Base-by-base conservation (phyloP, 1,140 invertebrate genomes). In the Procambarus clarkii region DNA sequence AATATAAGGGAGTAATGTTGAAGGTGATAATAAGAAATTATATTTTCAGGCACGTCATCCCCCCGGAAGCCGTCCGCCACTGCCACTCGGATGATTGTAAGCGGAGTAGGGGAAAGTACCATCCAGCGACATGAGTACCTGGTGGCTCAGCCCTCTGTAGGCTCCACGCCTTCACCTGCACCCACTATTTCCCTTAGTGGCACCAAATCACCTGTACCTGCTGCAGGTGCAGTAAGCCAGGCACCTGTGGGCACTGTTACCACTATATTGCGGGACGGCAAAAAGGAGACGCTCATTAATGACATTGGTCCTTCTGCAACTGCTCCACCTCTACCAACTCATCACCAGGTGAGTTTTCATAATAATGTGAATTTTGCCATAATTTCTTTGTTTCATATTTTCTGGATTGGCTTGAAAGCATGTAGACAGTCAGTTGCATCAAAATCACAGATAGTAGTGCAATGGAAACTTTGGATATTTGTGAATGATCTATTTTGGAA, bases 231-330 rank as follows among this genome's bases (percentile, higher is more conserved):
- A n/a, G 60, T 86, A 24, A 71, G 54, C 45, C 78, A 77, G n/a
- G 77, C 76, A 3, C 64, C 91, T 18, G 86, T 81, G 64, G 92
- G 92, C 86, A 93, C 92, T 45, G 91, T 93, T 77, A 93, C 93
- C 1, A 93, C 93, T 45, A 93, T 94, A 64, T 93, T 93, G 13
- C 93, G 94, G 64, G 93, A 94, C 87, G 94, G 94, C 74, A 95
- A 95, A 93, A 95, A 95, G 93, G 95, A 95, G 93, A 95, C 95
- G 83, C 93, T 95, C 86, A 95, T 95, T 93, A 95, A 95, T 94
- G 95, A 95, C 93, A 94, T 95, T 44, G 92, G 92, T 46, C 86
- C 92, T 24, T 60, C 69, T 71, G 44, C 54, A 4, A 13, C 77
- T 50, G 24, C 89, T 45, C 18, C 60, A 45, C 77, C 82, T 45